Conservation (phyloP, 2,888 invertebrate species). For the Teleogryllus oceanicus region DNA sequence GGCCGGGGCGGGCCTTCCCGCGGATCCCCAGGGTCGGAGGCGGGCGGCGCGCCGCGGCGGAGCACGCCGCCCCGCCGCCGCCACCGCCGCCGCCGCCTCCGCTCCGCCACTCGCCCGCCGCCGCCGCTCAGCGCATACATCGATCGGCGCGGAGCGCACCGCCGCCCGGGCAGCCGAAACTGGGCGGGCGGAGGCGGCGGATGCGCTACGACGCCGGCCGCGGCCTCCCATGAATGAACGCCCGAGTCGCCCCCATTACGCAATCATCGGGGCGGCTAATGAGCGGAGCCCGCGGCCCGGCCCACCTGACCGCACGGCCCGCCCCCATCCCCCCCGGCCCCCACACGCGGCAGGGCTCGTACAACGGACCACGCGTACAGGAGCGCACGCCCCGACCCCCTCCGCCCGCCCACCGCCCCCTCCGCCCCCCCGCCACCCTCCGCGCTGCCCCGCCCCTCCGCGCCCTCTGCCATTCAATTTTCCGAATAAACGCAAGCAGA, state of each 20-base stretch:
- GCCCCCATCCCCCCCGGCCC: too few relatives aligned
- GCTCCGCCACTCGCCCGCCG: background rate
- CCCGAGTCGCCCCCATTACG: background rate
- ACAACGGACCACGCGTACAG: too few relatives aligned
- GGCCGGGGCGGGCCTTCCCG: background rate
- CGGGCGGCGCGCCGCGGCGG: background rate
- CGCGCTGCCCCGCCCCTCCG: too few relatives aligned
- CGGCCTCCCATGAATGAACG: background rate
- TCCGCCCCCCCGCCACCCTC: too few relatives aligned
- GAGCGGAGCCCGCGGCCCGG: too few relatives aligned
- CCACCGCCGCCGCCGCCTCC: background rate
- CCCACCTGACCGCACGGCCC: too few relatives aligned
- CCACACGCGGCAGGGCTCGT: too few relatives aligned
- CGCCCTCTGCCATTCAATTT: too few relatives aligned
- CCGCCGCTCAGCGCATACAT: conserved; percentile 23
- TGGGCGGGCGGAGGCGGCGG: background rate
- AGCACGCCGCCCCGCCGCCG: conserved; percentile 24
- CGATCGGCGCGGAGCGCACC: background rate
- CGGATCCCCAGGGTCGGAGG: conserved; percentile 18
- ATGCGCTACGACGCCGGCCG: background rate
- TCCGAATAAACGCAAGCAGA: too few relatives aligned
- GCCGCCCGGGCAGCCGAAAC: conserved; percentile 21
- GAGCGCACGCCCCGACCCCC: too few relatives aligned
- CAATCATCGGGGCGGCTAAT: too few relatives aligned
- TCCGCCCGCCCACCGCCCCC: too few relatives aligned